Evolutionary conservation across 2,888 invertebrate genomes (phyloP), one percentile per base, ranked within the genome.

Genomic region (Erebia aethiops): DNA sequence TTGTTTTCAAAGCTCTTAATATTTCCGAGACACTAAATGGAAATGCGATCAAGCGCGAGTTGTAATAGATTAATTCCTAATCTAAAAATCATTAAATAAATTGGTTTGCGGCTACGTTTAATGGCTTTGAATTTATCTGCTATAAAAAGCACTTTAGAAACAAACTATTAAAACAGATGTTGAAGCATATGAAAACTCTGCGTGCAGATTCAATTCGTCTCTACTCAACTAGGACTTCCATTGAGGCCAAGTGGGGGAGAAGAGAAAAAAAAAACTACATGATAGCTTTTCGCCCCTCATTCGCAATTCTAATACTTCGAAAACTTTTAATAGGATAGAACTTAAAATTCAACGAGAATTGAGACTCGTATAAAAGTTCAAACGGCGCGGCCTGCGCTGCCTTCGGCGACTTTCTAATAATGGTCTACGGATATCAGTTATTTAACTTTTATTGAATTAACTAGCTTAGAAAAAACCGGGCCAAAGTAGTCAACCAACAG

Each of bases 281-380:
- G 88, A 90, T 91, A 88, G 91, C 90, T 91, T 90, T 89, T 88
- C 88, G 84, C 89, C 91, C 89, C 90, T 92, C 90, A 89, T 92
- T 91, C 88, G 85, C 87, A 91, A 90, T 92, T 92, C 91, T 89
- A 90, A 92, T 92, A 91, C 91, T 91, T 83, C 82, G 79, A 87
- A 89, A 92, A 93, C 90, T 93, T 93, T 92, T 92, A 92, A 92
- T 92, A 91, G 90, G 92, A 91, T 92, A 88, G 87, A 87, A 90
- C 87, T 92, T 90, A 87, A 91, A 88, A 90, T 90, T 92, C 90
- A 88, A 87, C 82, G 85, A 87, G 86, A 89, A 88, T 87, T 87
- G 87, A 83, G 86, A 85, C 81, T 85, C 79, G 82, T 78, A 82
- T 84, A 78, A 84, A 87, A 88, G 85, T 89, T 89, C 81, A 85